phyloP scores from a whole-genome alignment of 2,797 vertebrate species.

The Leptodactylus fallax region DNA sequence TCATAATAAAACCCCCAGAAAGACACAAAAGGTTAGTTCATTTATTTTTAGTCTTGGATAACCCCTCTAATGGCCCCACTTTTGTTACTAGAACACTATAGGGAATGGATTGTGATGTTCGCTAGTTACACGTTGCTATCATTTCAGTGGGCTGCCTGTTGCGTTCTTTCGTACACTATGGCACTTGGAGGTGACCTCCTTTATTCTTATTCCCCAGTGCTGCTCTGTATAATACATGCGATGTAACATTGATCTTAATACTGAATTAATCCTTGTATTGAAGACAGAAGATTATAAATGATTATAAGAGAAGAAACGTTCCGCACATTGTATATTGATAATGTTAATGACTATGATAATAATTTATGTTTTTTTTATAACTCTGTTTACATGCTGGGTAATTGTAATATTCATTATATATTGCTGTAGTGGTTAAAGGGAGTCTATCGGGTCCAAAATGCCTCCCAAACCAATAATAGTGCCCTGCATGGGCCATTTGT shows the following conservation, averaged over 20 bases:
- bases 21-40: no score
- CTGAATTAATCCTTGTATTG: slow-evolving; percentile 21
- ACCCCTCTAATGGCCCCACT: no score
- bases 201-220: not conserved
- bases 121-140: not conserved
- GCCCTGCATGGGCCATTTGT: no score
- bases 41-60: no score
- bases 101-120: not conserved
- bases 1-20: no score
- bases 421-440: not conserved
- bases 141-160: not conserved
- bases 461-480: no score
- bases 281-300: slow-evolving; percentile 1
- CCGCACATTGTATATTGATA: not conserved
- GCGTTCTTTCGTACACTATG: not conserved
- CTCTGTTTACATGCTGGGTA: not conserved
- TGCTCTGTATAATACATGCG: slow-evolving; percentile 1
- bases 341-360: not conserved
- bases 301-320: not conserved
- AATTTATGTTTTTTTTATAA: not conserved
- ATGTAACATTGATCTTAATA: slow-evolving; percentile 18
- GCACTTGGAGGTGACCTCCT: slow-evolving; percentile 1
- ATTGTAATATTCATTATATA: not conserved
- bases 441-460: no score
- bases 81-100: not conserved